Evolutionary conservation across 2,113 vertebrate species (phyloP).

Genomic region (Corythornis cristatus): DNA sequence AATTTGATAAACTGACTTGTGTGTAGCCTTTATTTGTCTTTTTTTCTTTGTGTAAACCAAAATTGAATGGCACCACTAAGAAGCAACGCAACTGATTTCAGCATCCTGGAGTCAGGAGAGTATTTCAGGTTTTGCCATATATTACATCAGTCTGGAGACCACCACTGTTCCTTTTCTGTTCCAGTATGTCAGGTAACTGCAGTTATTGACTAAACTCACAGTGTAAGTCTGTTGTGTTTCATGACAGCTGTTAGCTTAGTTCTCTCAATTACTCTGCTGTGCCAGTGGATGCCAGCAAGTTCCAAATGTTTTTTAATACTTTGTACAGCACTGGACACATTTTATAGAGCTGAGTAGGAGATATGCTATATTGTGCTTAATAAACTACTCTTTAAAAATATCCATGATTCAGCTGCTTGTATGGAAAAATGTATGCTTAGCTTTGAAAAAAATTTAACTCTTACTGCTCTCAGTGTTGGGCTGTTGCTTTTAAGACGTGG

Average conservation of each 20-base stretch:
- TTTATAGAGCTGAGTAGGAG: constrained; percentile 26
- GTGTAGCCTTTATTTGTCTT: background rate
- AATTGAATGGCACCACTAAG: background rate
- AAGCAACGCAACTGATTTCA: background rate
- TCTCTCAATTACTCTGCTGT: background rate
- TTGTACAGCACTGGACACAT: background rate
- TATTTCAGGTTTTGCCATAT: background rate
- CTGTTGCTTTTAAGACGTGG: background rate
- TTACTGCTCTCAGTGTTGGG: background rate
- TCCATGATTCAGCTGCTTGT: constrained; percentile 10
- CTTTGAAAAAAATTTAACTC: constrained; percentile 4
- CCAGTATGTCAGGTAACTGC: background rate
- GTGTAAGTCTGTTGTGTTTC: constrained; percentile 1
- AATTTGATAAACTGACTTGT: background rate
- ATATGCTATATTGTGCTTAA: background rate
- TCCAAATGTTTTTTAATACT: constrained; percentile 8
- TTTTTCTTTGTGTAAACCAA: background rate
- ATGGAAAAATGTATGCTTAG: constrained; percentile 1
- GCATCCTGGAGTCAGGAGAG: background rate
- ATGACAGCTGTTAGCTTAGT: constrained; percentile 19
- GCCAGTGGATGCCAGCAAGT: constrained; percentile 8
- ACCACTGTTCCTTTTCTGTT: background rate
- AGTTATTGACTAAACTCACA: background rate
- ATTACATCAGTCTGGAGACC: background rate
- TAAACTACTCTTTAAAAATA: constrained; percentile 39